phyloP scores from a whole-genome alignment of 2,888 invertebrate species.

The Danaus chrysippus region DNA sequence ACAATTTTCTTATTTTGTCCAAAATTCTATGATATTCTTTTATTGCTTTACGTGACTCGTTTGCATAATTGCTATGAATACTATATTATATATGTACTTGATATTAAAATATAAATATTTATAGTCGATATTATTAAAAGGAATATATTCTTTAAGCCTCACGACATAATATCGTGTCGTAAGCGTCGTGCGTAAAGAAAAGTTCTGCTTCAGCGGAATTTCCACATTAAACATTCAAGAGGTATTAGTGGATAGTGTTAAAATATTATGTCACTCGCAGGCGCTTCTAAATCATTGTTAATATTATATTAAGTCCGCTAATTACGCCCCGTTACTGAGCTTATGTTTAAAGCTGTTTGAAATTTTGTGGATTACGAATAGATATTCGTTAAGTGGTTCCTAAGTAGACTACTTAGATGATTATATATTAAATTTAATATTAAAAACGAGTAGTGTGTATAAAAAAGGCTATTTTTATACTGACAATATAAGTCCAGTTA shows the following conservation, averaged over 20 bases:
- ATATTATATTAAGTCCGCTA: slow-evolving; percentile 39
- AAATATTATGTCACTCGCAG: slow-evolving; percentile 44
- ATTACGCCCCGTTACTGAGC: slow-evolving; percentile 29
- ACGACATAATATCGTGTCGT: slow-evolving; percentile 13
- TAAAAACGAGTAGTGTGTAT: too few relatives aligned
- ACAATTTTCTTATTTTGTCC: too few relatives aligned
- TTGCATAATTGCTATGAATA: too few relatives aligned
- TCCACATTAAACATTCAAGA: slow-evolving; percentile 62
- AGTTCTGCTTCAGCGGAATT: slow-evolving; percentile 20
- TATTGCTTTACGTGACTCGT: too few relatives aligned
- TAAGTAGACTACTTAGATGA: background rate
- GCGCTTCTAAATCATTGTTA: slow-evolving; percentile 41
- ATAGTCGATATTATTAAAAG: background rate
- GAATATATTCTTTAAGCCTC: background rate
- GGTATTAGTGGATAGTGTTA: slow-evolving; percentile 53
- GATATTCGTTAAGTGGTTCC: background rate
- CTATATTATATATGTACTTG: too few relatives aligned
- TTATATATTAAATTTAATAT: too few relatives aligned
- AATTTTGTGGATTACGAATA: slow-evolving; percentile 19
- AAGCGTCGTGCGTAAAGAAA: slow-evolving; percentile 8
- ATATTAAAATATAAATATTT: background rate
- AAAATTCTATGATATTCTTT: too few relatives aligned
- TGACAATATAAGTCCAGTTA: too few relatives aligned
- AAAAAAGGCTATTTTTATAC: too few relatives aligned
- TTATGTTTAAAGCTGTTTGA: slow-evolving; percentile 28